Conservation (phyloP, 2,113 vertebrate species). For the Myotis brandtii region DNA sequence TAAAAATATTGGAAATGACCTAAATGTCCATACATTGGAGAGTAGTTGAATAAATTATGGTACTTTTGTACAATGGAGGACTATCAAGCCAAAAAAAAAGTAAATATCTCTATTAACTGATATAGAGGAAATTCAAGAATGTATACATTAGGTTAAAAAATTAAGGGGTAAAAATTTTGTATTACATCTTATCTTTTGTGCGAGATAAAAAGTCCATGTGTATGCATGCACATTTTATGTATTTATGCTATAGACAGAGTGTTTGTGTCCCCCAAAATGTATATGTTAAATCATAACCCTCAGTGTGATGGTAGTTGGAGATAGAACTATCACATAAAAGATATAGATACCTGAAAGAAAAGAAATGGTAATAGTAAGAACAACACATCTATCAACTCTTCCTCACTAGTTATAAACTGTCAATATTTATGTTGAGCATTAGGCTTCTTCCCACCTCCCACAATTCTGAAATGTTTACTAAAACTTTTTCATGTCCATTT, state of each 20-base stretch:
- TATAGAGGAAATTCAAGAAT: not conserved
- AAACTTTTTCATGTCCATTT: not conserved
- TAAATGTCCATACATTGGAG: not conserved
- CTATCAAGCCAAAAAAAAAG: not conserved
- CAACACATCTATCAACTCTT: not conserved
- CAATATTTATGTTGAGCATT: not conserved
- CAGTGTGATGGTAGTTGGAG: not conserved
- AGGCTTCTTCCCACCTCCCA: not conserved
- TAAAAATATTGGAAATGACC: not conserved
- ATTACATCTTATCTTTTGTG: not conserved
- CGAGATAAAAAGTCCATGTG: not conserved
- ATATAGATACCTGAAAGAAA: not conserved
- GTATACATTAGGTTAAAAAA: not conserved
- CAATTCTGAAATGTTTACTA: conserved; percentile 8
- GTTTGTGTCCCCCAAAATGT: not conserved
- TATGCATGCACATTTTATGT: not conserved
- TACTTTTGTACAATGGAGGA: not conserved
- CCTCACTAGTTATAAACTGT: not conserved
- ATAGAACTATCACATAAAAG: not conserved
- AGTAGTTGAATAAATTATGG: not conserved
- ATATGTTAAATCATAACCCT: not conserved
- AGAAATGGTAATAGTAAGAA: not conserved
- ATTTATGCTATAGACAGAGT: not conserved
- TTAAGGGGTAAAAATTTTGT: not conserved
- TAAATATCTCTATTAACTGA: not conserved